Evolutionary conservation across 2,113 vertebrate species (phyloP), one percentile per base, ranked within the genome.

Genomic region (Notothenia coriiceps): DNA sequence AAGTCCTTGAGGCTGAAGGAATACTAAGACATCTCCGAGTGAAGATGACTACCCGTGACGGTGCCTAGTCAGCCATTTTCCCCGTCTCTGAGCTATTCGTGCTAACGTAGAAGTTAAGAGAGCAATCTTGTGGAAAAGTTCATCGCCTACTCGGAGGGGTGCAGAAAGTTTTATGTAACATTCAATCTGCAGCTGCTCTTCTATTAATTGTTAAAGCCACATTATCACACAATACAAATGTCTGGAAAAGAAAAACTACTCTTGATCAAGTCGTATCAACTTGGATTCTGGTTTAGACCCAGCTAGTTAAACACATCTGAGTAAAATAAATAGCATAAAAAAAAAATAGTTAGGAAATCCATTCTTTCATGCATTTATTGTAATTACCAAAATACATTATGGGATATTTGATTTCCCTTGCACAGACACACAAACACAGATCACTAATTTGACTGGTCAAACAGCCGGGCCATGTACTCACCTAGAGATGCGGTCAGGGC

Each of bases 401-500:
- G 29, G 29, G 29, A 29, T 29, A 29, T 29, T 29, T 29, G 29
- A 4, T 29, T 29, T 29, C 29, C 29, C 29, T 29, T 29, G 29
- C 29, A 4, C 29, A 29, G 29, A 29, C 29, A 29, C 29, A 29
- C 29, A 29, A 0, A 29, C 29, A 29, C 29, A 29, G 29, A 40
- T 40, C 35, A 40, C 35, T 7, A 40, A 40, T 40, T 7, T 40
- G 35, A 40, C 35, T 8, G 6, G 35, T 40, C 35, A 40, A 40
- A 40, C 35, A 7, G 35, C 35, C 35, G 5, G 35, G 5, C 35
- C 35, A 40, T 6, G 64, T 76, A 86, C 92, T 92, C 83, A 93
- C 90, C 90, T 83, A 20, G 14, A 84, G 61, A 54, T 79, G 80
- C 64, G 86, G 46, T 77, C 57, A 63, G 68, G 79, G 60, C 82